Evolutionary conservation across 2,113 vertebrate genomes (phyloP).

Genomic region (Charadrius vociferus): DNA sequence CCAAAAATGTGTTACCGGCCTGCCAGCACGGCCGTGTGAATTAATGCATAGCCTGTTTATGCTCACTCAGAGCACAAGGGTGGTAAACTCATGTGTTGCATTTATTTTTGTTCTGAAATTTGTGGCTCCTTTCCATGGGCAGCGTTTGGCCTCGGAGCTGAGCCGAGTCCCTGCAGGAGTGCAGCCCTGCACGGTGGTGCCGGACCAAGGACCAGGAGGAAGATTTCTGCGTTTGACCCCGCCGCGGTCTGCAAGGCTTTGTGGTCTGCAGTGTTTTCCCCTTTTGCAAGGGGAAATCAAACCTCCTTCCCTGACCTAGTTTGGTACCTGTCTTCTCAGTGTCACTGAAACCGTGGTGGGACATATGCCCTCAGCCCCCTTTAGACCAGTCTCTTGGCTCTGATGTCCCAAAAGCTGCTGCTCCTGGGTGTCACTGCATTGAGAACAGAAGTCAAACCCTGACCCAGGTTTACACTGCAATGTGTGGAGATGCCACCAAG

Average conservation of each 20-base stretch:
- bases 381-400: neutral
- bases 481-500: neutral
- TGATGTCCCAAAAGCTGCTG: neutral
- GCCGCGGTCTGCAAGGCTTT: fast-evolving
- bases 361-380: neutral
- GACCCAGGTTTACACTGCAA: neutral
- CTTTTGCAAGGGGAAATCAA: neutral
- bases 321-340: neutral
- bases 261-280: neutral
- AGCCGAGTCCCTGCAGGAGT: neutral
- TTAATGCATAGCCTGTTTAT: neutral
- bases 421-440: neutral
- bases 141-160: neutral
- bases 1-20: neutral
- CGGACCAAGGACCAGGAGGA: neutral
- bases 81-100: neutral
- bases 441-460: neutral
- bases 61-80: neutral
- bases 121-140: fast-evolving
- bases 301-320: neutral
- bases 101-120: neutral
- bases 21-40: neutral
- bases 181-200: fast-evolving
- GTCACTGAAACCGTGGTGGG: neutral
- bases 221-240: fast-evolving